Conservation (phyloP, 2,797 vertebrate species). For the Molossus alvarezi region DNA sequence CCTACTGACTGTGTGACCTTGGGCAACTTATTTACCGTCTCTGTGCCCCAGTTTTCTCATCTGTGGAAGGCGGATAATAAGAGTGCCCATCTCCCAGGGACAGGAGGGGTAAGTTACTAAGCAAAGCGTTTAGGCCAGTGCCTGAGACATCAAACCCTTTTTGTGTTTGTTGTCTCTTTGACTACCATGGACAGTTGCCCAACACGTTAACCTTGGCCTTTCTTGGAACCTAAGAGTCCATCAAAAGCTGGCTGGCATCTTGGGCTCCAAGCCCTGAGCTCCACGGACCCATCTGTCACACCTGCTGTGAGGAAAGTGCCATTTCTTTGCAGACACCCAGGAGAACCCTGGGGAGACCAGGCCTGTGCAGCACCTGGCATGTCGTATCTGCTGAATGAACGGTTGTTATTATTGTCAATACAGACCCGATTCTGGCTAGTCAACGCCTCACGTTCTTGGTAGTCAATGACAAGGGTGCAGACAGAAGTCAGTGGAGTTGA, state of each 20-base stretch:
- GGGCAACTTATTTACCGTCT: not conserved
- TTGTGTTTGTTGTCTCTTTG: not conserved
- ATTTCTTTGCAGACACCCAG: conserved; percentile 43
- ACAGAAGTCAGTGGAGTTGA: not conserved
- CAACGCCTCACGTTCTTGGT: not conserved
- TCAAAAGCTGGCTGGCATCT: not conserved
- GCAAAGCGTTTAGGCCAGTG: not conserved
- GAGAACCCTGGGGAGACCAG: not conserved
- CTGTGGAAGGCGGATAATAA: not conserved
- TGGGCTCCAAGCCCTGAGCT: not conserved
- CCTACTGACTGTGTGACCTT: not conserved
- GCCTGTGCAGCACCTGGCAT: not conserved
- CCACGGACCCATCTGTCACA: not conserved
- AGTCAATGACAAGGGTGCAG: not conserved
- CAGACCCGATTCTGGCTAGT: not conserved
- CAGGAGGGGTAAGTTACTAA: not conserved
- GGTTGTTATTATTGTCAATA: not conserved
- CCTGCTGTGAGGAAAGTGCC: not conserved
- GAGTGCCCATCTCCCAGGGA: not conserved
- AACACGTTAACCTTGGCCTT: not conserved
- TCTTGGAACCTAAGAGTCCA: not conserved
- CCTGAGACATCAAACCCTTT: not conserved
- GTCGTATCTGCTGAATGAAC: not conserved
- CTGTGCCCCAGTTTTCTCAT: not conserved
- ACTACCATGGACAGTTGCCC: not conserved